Evolutionary conservation across 2,113 vertebrate genomes (phyloP).

Genomic region (Felis chaus): DNA sequence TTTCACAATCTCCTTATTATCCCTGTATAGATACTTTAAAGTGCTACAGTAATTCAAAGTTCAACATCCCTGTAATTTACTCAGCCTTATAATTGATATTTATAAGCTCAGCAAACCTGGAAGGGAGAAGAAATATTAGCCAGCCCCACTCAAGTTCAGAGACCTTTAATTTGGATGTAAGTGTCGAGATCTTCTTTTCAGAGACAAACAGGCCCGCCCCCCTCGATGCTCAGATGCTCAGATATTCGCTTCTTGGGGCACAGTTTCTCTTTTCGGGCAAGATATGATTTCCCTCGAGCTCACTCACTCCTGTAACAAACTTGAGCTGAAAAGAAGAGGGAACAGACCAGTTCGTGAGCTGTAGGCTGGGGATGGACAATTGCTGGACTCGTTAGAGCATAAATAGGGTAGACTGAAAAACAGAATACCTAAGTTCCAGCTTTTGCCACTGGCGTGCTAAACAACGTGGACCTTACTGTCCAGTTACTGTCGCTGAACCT

Average conservation of each 20-base stretch:
- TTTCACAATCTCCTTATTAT: conserved; percentile 83
- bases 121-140: conserved; percentile 73
- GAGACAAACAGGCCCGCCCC: neutral
- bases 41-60: conserved; percentile 72
- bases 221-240: conserved; percentile 15
- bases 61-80: conserved; percentile 83
- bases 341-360: conserved; percentile 24
- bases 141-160: conserved; percentile 68
- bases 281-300: neutral
- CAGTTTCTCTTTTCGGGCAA: conserved; percentile 57
- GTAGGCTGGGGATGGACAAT: neutral
- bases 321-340: conserved; percentile 40
- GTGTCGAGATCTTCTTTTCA: conserved; percentile 34
- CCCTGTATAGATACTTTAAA: conserved; percentile 79
- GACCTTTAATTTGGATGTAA: conserved; percentile 71
- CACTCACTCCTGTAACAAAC: neutral
- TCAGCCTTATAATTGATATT: conserved; percentile 81
- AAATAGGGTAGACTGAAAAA: neutral
- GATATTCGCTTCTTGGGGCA: neutral
- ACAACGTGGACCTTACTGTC: neutral
- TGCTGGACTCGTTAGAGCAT: neutral
- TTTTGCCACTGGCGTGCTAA: neutral
- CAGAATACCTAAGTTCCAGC: neutral
- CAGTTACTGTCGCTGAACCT: neutral
- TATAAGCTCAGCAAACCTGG: conserved; percentile 77